Percentiles rank a stretch among this genome's conserved stretches.
Conservation (phyloP, 2,797 vertebrate species). For the Microtus agrestis region DNA sequence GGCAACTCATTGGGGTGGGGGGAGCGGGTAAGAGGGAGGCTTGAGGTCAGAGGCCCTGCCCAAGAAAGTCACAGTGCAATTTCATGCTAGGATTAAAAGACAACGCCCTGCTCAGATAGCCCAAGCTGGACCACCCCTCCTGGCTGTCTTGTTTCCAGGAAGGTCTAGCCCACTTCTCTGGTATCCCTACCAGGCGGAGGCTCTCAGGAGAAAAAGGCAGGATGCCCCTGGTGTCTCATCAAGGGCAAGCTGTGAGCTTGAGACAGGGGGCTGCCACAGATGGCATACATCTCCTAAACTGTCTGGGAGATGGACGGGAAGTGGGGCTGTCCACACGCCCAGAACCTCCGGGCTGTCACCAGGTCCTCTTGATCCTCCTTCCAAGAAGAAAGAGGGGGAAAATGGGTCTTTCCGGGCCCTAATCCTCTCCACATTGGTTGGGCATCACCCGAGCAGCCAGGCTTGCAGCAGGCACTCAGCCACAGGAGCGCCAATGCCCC, state of each 20-base stretch:
- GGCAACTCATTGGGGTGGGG: not conserved
- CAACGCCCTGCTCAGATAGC: not conserved
- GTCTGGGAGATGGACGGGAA: constrained; percentile 68
- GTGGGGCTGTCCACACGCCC: constrained; percentile 67
- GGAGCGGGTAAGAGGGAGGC: no score
- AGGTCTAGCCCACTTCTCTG: not conserved
- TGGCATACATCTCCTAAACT: constrained; percentile 69
- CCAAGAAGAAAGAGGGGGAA: constrained; percentile 77
- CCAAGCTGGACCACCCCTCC: no score
- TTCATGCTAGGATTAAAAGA: constrained; percentile 14
- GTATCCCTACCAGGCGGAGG: not conserved
- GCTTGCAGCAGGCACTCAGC: not conserved
- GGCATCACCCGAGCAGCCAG: constrained; percentile 49
- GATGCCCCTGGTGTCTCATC: not conserved
- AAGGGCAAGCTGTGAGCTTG: not conserved
- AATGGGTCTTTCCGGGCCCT: constrained; percentile 76
- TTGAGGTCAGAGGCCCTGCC: not conserved
- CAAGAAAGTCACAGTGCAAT: not conserved
- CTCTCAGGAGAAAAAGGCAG: not conserved
- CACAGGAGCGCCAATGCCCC: not conserved
- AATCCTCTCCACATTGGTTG: constrained; percentile 82
- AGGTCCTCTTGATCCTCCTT: constrained; percentile 83
- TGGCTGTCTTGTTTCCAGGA: not conserved
- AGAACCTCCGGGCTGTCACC: constrained; percentile 79
- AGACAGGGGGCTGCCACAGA: constrained; percentile 54